Percentiles rank a stretch among this genome's conserved stretches.
Evolutionary conservation across 1,140 invertebrate species (phyloP).

Genomic region (Paramacrobiotus metropolitanus): DNA sequence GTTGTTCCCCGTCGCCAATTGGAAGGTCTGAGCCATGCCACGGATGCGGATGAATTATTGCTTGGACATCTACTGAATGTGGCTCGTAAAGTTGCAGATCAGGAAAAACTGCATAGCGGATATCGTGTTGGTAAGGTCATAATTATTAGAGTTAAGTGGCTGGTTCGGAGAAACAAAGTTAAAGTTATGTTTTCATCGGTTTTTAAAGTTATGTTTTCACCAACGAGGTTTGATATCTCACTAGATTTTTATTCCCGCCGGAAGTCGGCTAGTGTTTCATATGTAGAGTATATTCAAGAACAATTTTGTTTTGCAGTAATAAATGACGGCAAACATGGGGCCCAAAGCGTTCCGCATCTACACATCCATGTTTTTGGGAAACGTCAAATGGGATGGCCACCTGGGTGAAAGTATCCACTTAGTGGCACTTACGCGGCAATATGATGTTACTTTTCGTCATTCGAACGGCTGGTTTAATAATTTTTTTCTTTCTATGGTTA

Average conservation of each 20-base stretch:
- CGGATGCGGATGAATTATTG: constrained; percentile 14
- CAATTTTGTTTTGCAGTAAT: constrained; percentile 34
- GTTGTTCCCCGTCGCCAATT: neutral
- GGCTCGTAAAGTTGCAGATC: constrained; percentile 50
- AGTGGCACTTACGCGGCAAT: neutral
- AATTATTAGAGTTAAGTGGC: neutral
- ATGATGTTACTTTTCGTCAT: too few species aligned
- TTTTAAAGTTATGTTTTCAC: neutral
- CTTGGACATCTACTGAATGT: constrained; percentile 48
- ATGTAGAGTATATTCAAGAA: neutral
- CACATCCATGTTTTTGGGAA: constrained; percentile 80
- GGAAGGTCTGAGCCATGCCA: neutral
- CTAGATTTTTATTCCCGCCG: neutral
- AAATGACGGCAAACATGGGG: constrained; percentile 67
- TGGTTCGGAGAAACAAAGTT: too few species aligned
- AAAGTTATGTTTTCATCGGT: too few species aligned
- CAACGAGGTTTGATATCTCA: neutral
- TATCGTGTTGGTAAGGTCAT: constrained; percentile 21
- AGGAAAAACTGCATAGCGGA: constrained; percentile 32
- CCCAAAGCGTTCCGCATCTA: constrained; percentile 72
- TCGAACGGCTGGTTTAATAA: too few species aligned
- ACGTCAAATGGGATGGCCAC: constrained; percentile 79
- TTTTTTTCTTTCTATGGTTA: too few species aligned
- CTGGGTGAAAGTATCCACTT: constrained; percentile 40
- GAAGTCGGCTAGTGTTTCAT: neutral